Conservation (phyloP, 2,113 vertebrate species). For the Psilopogon haemacephalus region DNA sequence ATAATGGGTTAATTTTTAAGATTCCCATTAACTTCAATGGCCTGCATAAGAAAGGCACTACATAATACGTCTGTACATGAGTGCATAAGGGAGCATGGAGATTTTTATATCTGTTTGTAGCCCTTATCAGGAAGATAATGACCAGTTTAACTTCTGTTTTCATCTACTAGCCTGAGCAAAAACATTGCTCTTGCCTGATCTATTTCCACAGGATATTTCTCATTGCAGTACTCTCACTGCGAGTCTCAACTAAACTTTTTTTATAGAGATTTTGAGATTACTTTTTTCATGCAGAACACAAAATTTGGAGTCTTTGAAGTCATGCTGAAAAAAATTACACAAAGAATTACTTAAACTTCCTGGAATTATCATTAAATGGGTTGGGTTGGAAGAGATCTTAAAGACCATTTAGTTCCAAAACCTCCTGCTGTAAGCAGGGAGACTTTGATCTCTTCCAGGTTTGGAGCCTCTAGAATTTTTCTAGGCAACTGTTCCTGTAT, state of each 20-base stretch:
- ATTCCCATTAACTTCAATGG: neutral
- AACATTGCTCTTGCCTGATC: neutral
- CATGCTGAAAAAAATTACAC: neutral
- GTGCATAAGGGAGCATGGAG: neutral
- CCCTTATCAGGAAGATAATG: neutral
- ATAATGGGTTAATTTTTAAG: neutral
- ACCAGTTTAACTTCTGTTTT: neutral
- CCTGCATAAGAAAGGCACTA: neutral
- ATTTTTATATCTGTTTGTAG: neutral
- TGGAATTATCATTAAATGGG: too few species aligned
- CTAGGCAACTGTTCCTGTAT: too few species aligned
- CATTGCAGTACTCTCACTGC: neutral
- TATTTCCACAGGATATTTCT: neutral
- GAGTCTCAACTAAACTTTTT: neutral
- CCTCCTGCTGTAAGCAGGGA: too few species aligned
- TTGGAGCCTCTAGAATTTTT: too few species aligned
- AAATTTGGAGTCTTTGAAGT: neutral
- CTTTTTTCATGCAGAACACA: neutral
- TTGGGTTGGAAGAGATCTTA: too few species aligned
- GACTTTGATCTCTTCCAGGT: too few species aligned
- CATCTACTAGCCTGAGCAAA: neutral
- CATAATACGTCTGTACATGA: neutral
- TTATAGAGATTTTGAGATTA: neutral
- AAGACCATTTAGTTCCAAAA: too few species aligned
- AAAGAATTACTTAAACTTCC: neutral